Base-by-base conservation (phyloP, 2,888 invertebrate species). In the Amiota communis region DNA sequence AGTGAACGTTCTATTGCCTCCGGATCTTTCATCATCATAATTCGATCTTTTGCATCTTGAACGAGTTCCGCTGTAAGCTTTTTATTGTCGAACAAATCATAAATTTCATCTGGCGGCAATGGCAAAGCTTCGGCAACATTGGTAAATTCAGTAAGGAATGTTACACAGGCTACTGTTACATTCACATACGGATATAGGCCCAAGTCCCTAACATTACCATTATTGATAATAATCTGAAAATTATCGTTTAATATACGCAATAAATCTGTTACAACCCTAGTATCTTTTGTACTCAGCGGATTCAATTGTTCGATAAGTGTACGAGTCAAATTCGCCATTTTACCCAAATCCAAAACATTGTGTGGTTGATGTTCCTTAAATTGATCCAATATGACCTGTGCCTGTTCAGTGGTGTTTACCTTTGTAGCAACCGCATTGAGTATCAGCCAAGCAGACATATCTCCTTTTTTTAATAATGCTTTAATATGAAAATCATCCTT, bases 41-140 rank as follows among this genome's bases (percentile, higher is more conserved):
- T 76, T 2, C 73, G 17, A 0, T n/a, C 8, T 8, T 20, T 0
- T 0, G 78, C 46, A 0, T 20, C 1, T 12, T 84, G 20, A 0
- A 79, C 9, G 1, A 70, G 0, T 0, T 9, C 0, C 17, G 79
- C 68, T 0, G 74, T 2, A 0, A 81, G 65, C 0, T 13, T 0
- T 0, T 79, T 78, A 0, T 0, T 0, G 0, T 4, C 10, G 47
- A 75, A 79, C 9, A 15, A 8, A 12, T 68, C 15, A 36, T 72
- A 82, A 11, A 84, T 75, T 0, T 0, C 3, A n/a, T 67, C 17
- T 1, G 79, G 74, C 0, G 82, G 86, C 0, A 9, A 70, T 10
- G 64, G 11, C 1, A 74, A 0, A 1, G 61, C 1, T 0, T 64
- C 13, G 57, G 47, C 65, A 0, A 81, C 57, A 0, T 10, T 8